Evolutionary conservation across 2,797 vertebrate genomes (phyloP).

Genomic region (Onychomys arenicola): DNA sequence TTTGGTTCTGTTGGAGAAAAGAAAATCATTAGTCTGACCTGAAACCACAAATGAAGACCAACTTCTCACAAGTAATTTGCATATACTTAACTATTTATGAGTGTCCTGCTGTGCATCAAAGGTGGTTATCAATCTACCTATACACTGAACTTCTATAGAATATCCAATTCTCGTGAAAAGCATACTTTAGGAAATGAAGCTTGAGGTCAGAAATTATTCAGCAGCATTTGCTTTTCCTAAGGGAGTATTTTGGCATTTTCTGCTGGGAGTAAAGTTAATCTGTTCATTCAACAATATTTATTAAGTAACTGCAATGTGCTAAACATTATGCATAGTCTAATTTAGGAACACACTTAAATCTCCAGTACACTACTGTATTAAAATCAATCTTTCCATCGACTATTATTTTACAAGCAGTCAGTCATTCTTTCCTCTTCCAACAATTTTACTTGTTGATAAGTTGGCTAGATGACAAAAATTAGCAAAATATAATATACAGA

Average conservation of each 20-base stretch:
- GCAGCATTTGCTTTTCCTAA: conserved; percentile 62
- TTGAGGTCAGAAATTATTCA: conserved; percentile 85
- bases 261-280: conserved; percentile 69
- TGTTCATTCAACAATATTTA: conserved; percentile 68
- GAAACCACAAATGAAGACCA: conserved; percentile 89
- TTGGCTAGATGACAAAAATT: conserved; percentile 28
- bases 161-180: conserved; percentile 88
- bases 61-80: conserved; percentile 88
- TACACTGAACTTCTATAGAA: conserved; percentile 87
- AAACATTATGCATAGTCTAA: conserved; percentile 52
- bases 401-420: conserved; percentile 61
- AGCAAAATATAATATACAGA: conserved; percentile 41
- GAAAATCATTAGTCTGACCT: conserved; percentile 91
- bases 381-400: conserved; percentile 49
- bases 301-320: conserved; percentile 71
- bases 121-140: conserved; percentile 93
- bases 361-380: conserved; percentile 24
- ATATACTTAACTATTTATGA: conserved; percentile 91
- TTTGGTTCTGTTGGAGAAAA: conserved; percentile 91
- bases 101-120: conserved; percentile 92
- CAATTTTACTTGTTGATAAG: conserved; percentile 68
- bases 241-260: conserved; percentile 62
- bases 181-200: conserved; percentile 88
- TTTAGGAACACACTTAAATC: conserved; percentile 21
- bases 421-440: background rate